A percentile compares a stretch with the other conserved stretches of the same genome.
phyloP scores from a whole-genome alignment of 2,113 vertebrate genomes.

The Hippolais icterina region DNA sequence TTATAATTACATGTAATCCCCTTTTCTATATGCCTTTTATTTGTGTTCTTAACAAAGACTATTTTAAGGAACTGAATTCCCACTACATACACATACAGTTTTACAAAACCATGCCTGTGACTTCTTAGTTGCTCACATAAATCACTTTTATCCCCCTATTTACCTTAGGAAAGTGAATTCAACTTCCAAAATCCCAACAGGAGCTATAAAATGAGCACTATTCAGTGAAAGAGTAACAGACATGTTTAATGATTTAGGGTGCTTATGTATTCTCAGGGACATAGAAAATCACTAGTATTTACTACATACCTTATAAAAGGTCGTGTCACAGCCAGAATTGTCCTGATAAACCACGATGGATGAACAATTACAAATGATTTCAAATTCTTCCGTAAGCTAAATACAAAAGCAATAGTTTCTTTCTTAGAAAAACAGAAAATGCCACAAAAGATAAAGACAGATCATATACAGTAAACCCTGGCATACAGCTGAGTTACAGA shows the following conservation, averaged over 20 bases:
- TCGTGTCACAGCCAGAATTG: conserved; percentile 90
- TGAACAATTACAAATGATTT: conserved; percentile 98
- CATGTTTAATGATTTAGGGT: neutral
- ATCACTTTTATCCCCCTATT: accelerated
- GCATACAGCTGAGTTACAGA: neutral
- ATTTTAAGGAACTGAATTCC: neutral
- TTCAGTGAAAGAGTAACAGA: neutral
- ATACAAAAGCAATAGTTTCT: neutral
- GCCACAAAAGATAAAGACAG: neutral
- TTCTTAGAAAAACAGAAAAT: neutral
- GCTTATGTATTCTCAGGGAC: neutral
- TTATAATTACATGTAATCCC: neutral
- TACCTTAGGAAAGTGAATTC: neutral
- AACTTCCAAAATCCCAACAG: neutral
- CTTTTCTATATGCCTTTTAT: neutral
- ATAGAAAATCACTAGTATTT: neutral
- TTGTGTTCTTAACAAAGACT: neutral
- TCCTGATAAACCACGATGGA: conserved; percentile 98
- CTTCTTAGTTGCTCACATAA: neutral
- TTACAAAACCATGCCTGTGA: neutral
- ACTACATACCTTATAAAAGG: conserved; percentile 94
- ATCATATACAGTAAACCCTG: neutral
- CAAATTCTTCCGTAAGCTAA: conserved; percentile 93
- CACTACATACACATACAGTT: neutral
- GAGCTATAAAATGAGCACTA: neutral